phyloP scores from a whole-genome alignment of 2,113 vertebrate species.

The Numida meleagris region DNA sequence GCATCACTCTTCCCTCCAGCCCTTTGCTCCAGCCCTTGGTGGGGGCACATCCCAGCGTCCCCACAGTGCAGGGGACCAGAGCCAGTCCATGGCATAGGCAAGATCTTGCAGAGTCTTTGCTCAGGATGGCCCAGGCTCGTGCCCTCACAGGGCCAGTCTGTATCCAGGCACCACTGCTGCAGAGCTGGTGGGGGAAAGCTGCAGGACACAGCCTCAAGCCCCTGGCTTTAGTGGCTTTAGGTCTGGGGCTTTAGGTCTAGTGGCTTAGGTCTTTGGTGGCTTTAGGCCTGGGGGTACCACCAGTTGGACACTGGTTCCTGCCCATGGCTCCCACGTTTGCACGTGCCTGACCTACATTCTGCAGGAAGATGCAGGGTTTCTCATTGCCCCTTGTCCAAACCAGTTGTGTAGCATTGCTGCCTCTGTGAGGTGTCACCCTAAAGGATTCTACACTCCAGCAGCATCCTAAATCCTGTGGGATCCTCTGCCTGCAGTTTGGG shows the following conservation, averaged over 20 bases:
- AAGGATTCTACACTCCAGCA: rapidly evolving
- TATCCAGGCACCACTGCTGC: background rate
- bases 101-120: background rate
- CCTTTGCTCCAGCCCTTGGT: background rate
- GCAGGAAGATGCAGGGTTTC: background rate
- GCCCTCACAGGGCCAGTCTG: background rate
- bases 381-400: background rate
- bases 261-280: background rate
- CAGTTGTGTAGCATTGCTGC: background rate
- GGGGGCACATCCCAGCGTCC: background rate
- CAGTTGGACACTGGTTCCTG: background rate
- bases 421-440: background rate
- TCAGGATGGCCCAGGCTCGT: background rate
- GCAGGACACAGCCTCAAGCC: background rate
- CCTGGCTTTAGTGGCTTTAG: background rate
- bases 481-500: background rate
- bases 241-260: too few species aligned
- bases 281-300: background rate
- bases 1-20: background rate
- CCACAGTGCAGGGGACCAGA: background rate
- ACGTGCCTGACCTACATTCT: conserved; percentile 9
- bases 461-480: background rate
- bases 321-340: background rate
- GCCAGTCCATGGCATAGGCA: rapidly evolving
- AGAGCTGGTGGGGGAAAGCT: background rate